Conservation (phyloP, 2,797 vertebrate genomes). For the Monodelphis domestica region DNA sequence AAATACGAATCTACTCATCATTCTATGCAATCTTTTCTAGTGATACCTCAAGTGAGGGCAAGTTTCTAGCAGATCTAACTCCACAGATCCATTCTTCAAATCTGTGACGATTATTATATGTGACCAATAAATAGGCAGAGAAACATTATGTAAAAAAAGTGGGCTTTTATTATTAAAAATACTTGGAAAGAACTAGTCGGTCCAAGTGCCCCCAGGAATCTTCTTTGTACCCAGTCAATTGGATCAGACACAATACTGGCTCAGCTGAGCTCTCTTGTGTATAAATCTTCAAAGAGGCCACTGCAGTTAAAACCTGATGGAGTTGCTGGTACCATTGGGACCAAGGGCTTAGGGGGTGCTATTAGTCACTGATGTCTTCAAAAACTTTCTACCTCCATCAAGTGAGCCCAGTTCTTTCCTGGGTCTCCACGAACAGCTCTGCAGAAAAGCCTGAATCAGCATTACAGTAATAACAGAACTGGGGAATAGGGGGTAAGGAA, state of each 20-base stretch:
- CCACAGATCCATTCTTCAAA: neutral
- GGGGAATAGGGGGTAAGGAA: neutral
- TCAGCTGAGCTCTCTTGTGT: slow-evolving; percentile 32
- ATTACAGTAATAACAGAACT: neutral
- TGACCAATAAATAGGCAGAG: slow-evolving; percentile 25
- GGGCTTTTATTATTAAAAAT: slow-evolving; percentile 82
- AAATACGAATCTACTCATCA: neutral
- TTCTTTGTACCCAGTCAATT: slow-evolving; percentile 77
- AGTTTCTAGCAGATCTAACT: neutral
- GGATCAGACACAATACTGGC: slow-evolving; percentile 63
- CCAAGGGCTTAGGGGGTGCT: neutral
- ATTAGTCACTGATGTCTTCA: neutral
- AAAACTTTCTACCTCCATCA: neutral
- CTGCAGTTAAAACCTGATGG: neutral
- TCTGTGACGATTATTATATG: neutral
- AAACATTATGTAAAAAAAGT: slow-evolving; percentile 69
- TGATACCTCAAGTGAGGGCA: neutral
- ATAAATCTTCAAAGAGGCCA: slow-evolving; percentile 2
- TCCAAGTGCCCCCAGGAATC: slow-evolving; percentile 46
- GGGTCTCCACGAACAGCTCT: neutral
- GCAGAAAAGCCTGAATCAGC: neutral
- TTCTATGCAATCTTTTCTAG: neutral
- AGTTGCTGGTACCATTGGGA: neutral
- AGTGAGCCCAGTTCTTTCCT: neutral
- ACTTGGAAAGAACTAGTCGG: slow-evolving; percentile 75